Evolutionary conservation across 2,113 vertebrate species (phyloP), one percentile per base, ranked within the genome.

Genomic region (Theristicus caerulescens): DNA sequence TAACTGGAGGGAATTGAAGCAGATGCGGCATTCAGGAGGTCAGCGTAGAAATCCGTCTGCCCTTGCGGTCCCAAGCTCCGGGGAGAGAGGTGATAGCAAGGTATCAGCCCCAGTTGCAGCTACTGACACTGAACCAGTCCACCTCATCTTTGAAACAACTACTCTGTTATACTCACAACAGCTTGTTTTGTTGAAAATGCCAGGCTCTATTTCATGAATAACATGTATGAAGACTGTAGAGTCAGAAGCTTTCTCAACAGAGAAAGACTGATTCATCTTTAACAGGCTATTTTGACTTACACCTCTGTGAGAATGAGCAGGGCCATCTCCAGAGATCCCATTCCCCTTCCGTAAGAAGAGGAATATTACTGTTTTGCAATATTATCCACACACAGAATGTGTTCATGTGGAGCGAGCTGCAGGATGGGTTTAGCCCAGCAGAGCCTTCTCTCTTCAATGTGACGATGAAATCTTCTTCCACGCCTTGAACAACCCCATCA

Each of bases 231-330:
- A 80, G 26, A 42, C 29, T 58, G 25, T 42, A 22, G 31, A 82
- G 11, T 57, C 86, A 86, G 71, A 80, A 55, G 12, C 34, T 86
- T 94, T 27, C 46, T 69, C 70, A 44, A 24, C 20, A 67, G 55
- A 66, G 31, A n/a, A 82, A 21, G 46, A 44, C 27, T 7, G 51
- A 59, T 21, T 71, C 5, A 14, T 38, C 36, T 79, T 58, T 64
- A 17, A n/a, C 32, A 55, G 21, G 57, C 38, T 46, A 4, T 51
- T 40, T 74, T 52, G 57, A 67, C 20, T 59, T 71, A 78, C 17
- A 52, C n/a, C 54, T 55, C 47, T 3, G 1, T 73, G 40, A 64
- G 57, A 93, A 26, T 0, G 0, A 65, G 57, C 38, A 55, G 32
- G 47, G 21, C 38, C 44, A 11, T 55, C 57, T 82, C 58, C 54